Evolutionary conservation across 2,888 invertebrate genomes (phyloP).

Genomic region (Drosophila mercatorum): DNA sequence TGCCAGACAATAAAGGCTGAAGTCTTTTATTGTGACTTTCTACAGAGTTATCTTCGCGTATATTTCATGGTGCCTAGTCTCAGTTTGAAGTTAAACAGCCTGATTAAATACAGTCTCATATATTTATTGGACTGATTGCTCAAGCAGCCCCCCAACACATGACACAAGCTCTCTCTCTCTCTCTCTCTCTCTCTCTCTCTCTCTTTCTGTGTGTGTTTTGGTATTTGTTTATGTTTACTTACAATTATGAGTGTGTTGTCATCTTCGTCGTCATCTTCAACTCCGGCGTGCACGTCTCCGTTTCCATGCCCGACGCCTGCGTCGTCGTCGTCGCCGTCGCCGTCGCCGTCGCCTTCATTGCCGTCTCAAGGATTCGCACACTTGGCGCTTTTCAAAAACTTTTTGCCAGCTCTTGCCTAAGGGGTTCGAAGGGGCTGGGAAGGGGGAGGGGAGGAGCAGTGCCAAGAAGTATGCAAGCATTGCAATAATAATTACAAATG

Average conservation of each 20-base stretch:
- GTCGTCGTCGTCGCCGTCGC: too few species aligned
- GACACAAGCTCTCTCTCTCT: background rate
- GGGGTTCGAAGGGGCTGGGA: slow-evolving; percentile 10
- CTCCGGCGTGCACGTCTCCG: slow-evolving; percentile 10
- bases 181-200: background rate
- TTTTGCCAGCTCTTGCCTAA: slow-evolving; percentile 50
- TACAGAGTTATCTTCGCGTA: background rate
- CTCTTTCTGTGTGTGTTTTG: slow-evolving; percentile 6
- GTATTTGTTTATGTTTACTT: slow-evolving; percentile 71
- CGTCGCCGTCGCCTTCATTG: slow-evolving; percentile 1
- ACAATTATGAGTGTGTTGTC: slow-evolving; percentile 80
- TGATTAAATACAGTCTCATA: background rate
- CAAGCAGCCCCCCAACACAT: slow-evolving; percentile 26
- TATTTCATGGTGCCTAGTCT: background rate
- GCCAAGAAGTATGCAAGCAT: slow-evolving; percentile 56
- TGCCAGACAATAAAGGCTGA: background rate
- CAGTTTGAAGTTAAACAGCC: background rate
- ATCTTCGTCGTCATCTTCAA: slow-evolving; percentile 49
- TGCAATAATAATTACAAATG: slow-evolving; percentile 82
- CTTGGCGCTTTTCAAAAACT: slow-evolving; percentile 65
- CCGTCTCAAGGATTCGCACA: slow-evolving; percentile 76
- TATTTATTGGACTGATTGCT: slow-evolving; percentile 1
- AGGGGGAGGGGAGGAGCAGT: background rate
- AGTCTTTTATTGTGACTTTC: background rate
- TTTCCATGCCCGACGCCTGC: background rate